These are phyloP conservation scores for Eriocheir sinensis DNA, from an alignment of 1,140 invertebrate species.

Conservation along the genomic window DNA sequence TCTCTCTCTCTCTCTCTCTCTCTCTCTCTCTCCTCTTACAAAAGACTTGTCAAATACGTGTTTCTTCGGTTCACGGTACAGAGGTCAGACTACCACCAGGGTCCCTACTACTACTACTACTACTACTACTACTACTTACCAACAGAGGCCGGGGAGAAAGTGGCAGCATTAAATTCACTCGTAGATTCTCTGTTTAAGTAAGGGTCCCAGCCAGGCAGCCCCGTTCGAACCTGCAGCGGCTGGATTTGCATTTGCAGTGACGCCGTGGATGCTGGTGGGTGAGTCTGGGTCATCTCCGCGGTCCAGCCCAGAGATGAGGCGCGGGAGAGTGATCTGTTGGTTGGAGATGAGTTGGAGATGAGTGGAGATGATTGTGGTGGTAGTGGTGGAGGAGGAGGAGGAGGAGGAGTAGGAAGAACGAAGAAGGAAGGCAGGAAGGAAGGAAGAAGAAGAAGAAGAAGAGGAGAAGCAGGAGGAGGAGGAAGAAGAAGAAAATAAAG, in stretches of 20 bases:
- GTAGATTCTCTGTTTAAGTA: conserved; percentile 54
- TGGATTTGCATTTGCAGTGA: no score
- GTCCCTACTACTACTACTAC: no score
- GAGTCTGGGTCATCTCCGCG: background rate
- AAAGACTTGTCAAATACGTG: background rate
- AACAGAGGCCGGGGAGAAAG: conserved; percentile 53
- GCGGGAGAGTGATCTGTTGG: conserved; percentile 31
- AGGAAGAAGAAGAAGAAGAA: background rate
- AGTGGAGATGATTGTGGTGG: background rate
- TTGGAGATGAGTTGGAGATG: background rate
- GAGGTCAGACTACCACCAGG: background rate
- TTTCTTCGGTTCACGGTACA: background rate
- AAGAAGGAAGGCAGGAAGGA: background rate
- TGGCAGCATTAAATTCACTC: conserved; percentile 65
- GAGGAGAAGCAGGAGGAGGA: background rate
- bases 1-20: no score
- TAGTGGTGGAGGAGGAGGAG: background rate
- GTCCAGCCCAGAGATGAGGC: background rate
- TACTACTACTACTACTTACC: conserved; percentile 32
- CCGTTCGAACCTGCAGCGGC: background rate
- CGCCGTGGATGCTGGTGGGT: background rate
- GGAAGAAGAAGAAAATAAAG: background rate
- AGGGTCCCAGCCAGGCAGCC: conserved; percentile 58
- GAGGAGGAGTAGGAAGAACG: background rate
- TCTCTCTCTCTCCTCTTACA: no score